Base-by-base conservation (phyloP, 2,113 vertebrate genomes). In the Gambusia affinis region DNA sequence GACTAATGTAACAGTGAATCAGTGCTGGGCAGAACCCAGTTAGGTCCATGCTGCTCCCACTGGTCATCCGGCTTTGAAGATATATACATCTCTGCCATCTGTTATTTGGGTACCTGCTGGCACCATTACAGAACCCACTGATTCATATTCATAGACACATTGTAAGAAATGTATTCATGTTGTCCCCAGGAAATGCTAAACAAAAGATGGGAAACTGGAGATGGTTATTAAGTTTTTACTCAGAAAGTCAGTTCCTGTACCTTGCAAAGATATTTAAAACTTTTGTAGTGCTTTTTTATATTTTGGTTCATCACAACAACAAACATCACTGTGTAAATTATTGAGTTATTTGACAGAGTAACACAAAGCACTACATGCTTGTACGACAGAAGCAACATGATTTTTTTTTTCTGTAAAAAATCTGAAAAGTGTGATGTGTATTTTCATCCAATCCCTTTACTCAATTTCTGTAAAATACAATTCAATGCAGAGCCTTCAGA, bases 11-110 rank as follows among this genome's bases (percentile, higher is more conserved):
- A 82, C 60, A 73, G 78, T 91, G 90, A 92, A 91, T 88, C 88
- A 91, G 72, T 64, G 83, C 64, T 87, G 63, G 71, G 86, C 79
- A 84, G 85, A 76, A 67, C 67, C 76, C 70, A 84, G 78, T 78
- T 60, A 86, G 85, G 67, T 84, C 85, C 86, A 85, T 75, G 80
- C 87, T 90, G 88, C 83, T 89, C 83, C 73, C 79, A 68, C 71
- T 72, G 73, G 77, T 91, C 84, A 75, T 71, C 74, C 39, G 30
- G 75, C 83, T 86, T 72, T 69, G 60, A 86, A 86, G 85, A 85
- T 79, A 82, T 87, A 83, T 76, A 67, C 82, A 88, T 77, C 73
- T 82, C 82, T 83, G 70, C 91, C 90, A 91, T 91, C 92, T 91
- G 91, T 89, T 92, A 85, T 90, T 85, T 78, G 66, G 61, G 71